Conservation (phyloP, 2,797 vertebrate species). For the Choloepus didactylus region DNA sequence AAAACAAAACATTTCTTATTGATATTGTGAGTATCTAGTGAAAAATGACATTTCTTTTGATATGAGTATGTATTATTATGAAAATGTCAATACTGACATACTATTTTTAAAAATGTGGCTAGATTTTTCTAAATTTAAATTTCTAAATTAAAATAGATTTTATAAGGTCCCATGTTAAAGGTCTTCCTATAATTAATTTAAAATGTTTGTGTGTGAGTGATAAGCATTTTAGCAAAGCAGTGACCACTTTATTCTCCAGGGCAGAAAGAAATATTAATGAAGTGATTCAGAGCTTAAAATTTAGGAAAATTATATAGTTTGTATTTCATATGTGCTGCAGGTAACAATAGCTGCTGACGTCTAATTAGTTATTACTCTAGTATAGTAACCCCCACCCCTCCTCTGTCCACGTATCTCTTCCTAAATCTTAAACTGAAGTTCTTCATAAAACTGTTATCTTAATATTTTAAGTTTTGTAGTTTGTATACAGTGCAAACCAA, state of each 20-base stretch:
- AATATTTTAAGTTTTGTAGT: constrained; percentile 49
- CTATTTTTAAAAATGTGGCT: constrained; percentile 31
- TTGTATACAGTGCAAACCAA: constrained; percentile 49
- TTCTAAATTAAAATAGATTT: constrained; percentile 4
- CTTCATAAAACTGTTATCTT: constrained; percentile 35
- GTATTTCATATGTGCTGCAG: constrained; percentile 64
- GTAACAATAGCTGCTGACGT: constrained; percentile 47
- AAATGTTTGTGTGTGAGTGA: constrained; percentile 49
- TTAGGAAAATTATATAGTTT: constrained; percentile 6
- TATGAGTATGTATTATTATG: constrained; percentile 40
- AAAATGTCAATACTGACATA: not conserved
- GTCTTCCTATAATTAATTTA: constrained; percentile 30
- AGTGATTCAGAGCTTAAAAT: constrained; percentile 24
- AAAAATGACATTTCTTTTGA: constrained; percentile 57
- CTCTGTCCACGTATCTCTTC: not conserved
- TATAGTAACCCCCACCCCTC: not conserved
- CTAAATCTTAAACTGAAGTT: constrained; percentile 31
- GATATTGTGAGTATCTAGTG: not conserved
- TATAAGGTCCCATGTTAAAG: constrained; percentile 4
- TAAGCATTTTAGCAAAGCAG: constrained; percentile 65
- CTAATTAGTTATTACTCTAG: constrained; percentile 31
- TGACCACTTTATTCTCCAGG: constrained; percentile 49
- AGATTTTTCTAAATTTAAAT: constrained; percentile 32
- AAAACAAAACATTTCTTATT: constrained; percentile 45
- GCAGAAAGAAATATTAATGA: constrained; percentile 18